Percentiles rank a stretch among this genome's conserved stretches.
Evolutionary conservation across 2,888 invertebrate genomes (phyloP).

Genomic region (Abrostola tripartita): DNA sequence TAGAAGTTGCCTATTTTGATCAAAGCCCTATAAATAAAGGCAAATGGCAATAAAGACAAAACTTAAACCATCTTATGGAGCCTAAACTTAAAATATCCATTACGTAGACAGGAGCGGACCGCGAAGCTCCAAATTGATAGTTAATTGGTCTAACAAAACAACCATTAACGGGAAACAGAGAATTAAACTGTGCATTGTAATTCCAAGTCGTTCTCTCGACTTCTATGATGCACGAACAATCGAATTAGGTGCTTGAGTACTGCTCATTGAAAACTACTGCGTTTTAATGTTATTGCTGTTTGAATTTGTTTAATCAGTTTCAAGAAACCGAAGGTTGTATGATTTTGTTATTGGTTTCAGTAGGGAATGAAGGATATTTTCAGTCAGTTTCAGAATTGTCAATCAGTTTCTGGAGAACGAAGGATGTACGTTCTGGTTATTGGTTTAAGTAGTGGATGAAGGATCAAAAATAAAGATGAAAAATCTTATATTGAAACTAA

Average conservation of each 20-base stretch:
- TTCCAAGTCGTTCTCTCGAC: constrained; percentile 66
- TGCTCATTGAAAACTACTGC: constrained; percentile 75
- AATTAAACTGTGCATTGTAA: constrained; percentile 49
- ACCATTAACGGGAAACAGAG: constrained; percentile 40
- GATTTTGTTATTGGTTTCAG: too few relatives aligned
- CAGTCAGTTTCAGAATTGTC: too few relatives aligned
- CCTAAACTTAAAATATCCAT: constrained; percentile 24
- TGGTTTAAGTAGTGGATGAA: too few relatives aligned
- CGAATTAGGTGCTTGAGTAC: constrained; percentile 76
- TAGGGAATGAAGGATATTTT: too few relatives aligned
- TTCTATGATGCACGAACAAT: constrained; percentile 76
- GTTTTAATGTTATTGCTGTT: constrained; percentile 67
- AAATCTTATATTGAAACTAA: too few relatives aligned
- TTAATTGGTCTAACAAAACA: constrained; percentile 42
- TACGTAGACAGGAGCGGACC: constrained; percentile 30
- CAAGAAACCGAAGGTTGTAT: too few relatives aligned
- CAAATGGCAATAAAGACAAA: constrained; percentile 1
- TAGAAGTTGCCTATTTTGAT: neutral
- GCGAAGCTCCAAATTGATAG: constrained; percentile 37
- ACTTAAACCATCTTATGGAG: neutral
- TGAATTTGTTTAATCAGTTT: constrained; percentile 25
- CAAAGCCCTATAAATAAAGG: neutral
- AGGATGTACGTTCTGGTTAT: too few relatives aligned
- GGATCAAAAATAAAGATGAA: too few relatives aligned
- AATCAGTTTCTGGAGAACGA: too few relatives aligned